A percentile compares a stretch with the other conserved stretches of the same genome.
These are phyloP conservation scores for Drosophila virilis DNA, from an alignment of 1,140 invertebrate genomes.

Conservation along the genomic window DNA sequence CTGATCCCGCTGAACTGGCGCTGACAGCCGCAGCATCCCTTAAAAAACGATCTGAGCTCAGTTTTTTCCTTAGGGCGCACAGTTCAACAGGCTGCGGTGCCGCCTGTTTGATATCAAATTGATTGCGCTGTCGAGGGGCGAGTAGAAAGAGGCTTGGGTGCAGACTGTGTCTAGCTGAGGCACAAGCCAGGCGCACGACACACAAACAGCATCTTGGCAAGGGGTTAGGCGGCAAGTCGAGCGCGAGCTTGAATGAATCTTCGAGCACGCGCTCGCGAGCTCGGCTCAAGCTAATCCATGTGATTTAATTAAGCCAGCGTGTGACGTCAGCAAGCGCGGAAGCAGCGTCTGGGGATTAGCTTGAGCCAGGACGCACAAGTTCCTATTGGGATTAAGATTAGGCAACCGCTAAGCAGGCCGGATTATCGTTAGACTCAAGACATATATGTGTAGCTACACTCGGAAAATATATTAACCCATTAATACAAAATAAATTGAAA, in stretches of 20 bases:
- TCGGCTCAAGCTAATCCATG: slow-evolving; percentile 44
- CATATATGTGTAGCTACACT: neutral
- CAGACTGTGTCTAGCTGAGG: neutral
- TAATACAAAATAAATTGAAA: no score
- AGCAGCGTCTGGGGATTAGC: slow-evolving; percentile 45
- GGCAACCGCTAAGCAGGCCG: slow-evolving; percentile 50
- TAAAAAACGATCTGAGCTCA: slow-evolving; percentile 18
- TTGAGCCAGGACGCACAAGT: slow-evolving; percentile 25
- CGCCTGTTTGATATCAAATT: slow-evolving; percentile 68
- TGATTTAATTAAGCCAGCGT: slow-evolving; percentile 42
- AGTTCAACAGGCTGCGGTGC: slow-evolving; percentile 37
- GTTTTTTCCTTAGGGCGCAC: slow-evolving; percentile 40
- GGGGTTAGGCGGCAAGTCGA: slow-evolving; percentile 32
- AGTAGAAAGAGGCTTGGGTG: slow-evolving; percentile 26
- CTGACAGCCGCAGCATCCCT: slow-evolving; percentile 65
- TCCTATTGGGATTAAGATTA: slow-evolving; percentile 69
- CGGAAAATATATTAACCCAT: no score
- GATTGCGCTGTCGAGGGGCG: slow-evolving; percentile 32
- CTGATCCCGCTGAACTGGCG: slow-evolving; percentile 5
- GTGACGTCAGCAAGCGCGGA: slow-evolving; percentile 15
- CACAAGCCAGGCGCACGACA: slow-evolving; percentile 48
- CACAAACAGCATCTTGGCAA: slow-evolving; percentile 19
- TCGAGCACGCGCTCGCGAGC: neutral
- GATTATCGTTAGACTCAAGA: slow-evolving; percentile 37
- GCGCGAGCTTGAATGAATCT: slow-evolving; percentile 46